Conservation (phyloP, 2,797 vertebrate species). For the Pogonophryne albipinna region DNA sequence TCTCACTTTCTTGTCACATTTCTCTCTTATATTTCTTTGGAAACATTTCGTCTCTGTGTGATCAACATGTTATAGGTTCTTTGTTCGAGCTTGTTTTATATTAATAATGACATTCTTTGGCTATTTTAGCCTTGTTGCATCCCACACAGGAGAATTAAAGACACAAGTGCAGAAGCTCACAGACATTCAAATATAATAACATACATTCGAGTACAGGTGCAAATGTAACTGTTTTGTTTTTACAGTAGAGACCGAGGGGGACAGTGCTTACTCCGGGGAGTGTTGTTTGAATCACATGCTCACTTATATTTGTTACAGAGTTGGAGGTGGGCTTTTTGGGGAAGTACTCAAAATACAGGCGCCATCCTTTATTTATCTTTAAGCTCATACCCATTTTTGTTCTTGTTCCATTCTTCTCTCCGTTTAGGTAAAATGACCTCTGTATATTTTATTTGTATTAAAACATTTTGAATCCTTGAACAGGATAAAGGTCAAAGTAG, state of each 20-base stretch:
- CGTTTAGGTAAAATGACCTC: constrained; percentile 13
- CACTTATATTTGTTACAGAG: constrained; percentile 22
- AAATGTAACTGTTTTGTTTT: constrained; percentile 54
- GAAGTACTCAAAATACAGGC: constrained; percentile 8
- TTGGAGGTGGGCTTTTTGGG: constrained; percentile 5
- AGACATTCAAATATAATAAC: constrained; percentile 34
- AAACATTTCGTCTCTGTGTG: constrained; percentile 20
- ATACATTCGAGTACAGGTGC: constrained; percentile 46
- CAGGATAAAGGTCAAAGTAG: constrained; percentile 4
- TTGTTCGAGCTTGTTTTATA: constrained; percentile 53
- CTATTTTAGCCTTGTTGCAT: constrained; percentile 35
- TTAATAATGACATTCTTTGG: constrained; percentile 56
- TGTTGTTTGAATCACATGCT: constrained; percentile 46
- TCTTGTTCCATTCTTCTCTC: constrained; percentile 11
- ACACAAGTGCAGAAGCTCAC: constrained; percentile 9
- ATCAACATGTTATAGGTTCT: constrained; percentile 22
- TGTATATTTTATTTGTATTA: constrained; percentile 21
- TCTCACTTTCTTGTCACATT: constrained; percentile 5
- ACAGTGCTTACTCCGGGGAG: constrained; percentile 70
- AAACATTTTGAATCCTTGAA: constrained; percentile 30
- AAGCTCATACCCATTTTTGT: constrained; percentile 7
- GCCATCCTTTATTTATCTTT: neutral
- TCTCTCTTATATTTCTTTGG: constrained; percentile 33
- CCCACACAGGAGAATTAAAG: constrained; percentile 20
- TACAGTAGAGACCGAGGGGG: constrained; percentile 35